A percentile compares a stretch with the other conserved stretches of the same genome.
Evolutionary conservation across 2,888 invertebrate genomes (phyloP).

Genomic region (Phania funesta): DNA sequence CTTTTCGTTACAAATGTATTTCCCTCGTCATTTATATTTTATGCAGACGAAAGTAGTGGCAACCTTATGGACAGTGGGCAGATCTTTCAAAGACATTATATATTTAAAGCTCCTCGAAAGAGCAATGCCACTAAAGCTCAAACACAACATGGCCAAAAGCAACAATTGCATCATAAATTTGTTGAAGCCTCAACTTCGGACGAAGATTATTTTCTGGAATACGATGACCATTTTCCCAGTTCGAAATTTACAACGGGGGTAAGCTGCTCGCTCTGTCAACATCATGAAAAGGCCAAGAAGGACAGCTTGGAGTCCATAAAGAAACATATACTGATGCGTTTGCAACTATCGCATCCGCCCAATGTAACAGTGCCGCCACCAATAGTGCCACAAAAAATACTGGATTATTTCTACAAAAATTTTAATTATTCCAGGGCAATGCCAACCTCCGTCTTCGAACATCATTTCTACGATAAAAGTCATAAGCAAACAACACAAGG

Average conservation of each 20-base stretch:
- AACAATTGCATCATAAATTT: not conserved
- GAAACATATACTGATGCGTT: conserved; percentile 84
- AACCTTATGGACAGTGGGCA: conserved; percentile 72
- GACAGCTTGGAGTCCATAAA: conserved; percentile 84
- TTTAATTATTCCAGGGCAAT: conserved; percentile 69
- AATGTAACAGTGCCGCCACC: conserved; percentile 83
- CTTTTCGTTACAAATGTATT: conserved; percentile 3
- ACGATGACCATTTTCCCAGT: conserved; percentile 7
- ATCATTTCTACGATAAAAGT: not conserved
- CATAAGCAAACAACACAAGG: not conserved
- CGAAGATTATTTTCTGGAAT: conserved; percentile 48
- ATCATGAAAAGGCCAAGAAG: conserved; percentile 83
- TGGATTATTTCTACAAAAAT: conserved; percentile 80
- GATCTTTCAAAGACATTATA: conserved; percentile 68
- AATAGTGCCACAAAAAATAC: conserved; percentile 83
- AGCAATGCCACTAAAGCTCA: not conserved
- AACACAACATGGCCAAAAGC: not conserved
- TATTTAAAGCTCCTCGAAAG: conserved; percentile 5
- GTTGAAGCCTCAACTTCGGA: not conserved
- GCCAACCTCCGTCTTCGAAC: conserved; percentile 1
- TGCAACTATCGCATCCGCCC: conserved; percentile 84
- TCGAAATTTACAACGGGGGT: not conserved
- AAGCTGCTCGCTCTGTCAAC: conserved; percentile 82
- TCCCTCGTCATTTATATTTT: conserved; percentile 41
- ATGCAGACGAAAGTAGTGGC: conserved; percentile 24